Base-by-base conservation (phyloP, 2,113 vertebrate species). In the Nycticorax nycticorax region DNA sequence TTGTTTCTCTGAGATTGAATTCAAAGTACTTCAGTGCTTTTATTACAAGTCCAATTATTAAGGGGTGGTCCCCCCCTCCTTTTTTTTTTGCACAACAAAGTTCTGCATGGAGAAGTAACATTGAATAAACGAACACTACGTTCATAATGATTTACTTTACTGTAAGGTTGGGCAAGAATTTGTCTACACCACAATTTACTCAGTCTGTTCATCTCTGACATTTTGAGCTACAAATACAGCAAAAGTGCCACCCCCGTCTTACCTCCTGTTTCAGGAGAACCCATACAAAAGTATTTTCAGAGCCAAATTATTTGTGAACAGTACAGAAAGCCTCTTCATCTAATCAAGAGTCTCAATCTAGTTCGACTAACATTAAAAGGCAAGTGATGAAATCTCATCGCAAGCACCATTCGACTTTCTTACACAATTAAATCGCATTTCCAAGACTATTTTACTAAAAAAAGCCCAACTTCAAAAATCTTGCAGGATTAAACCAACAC, bases 21-120 rank as follows among this genome's bases (percentile, higher is more conserved):
- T n/a, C 33, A 14, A 88, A 88, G 53, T 19, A 60, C 52, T 56
- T 48, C 45, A 41, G 9, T 13, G 45, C 3, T 86, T 89, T 64
- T 59, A 32, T 37, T 77, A 32, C 64, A 39, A 37, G 35, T 14
- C 30, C 22, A 62, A 27, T 45, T 57, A 32, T 37, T 43, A 8
- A 1, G 3, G 22, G 24, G 9, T 8, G 55, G 4, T 10, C 1
- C 45, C 12, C 13, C 11, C 16, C 6, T 10, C 23, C 12, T 30
- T 43, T 22, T 64, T 48, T 89, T 37, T 50, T 35, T 37, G 10
- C 57, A 60, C 64, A 56, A 7, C 32, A 12, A 39, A 33, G 23
- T 16, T 67, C 18, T 77, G 41, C 60, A 55, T 0, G 33, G 62
- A 68, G 59, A 22, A 81, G 14, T 11, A 81, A 37, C 26, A 8